phyloP scores from a whole-genome alignment of 2,888 invertebrate genomes.

The Phalera bucephala region DNA sequence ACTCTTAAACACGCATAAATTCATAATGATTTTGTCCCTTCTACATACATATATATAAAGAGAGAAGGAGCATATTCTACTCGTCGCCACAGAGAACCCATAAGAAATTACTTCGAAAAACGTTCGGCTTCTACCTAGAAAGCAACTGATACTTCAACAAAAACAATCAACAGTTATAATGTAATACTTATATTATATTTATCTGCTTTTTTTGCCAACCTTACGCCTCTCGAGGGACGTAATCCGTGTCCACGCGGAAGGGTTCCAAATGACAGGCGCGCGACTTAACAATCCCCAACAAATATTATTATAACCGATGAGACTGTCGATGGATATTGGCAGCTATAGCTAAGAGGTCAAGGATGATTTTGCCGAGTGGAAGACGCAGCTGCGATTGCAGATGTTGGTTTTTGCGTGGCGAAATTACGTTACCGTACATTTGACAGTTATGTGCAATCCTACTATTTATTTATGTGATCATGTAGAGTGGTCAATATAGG shows the following conservation, averaged over 20 bases:
- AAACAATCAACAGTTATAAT: conserved; percentile 36
- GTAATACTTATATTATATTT: conserved; percentile 27
- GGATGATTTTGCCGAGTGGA: conserved; percentile 4
- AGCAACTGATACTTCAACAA: no score
- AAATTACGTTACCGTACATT: conserved; percentile 22
- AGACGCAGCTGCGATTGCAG: conserved; percentile 38
- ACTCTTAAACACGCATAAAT: no score
- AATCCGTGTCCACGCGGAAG: conserved; percentile 68
- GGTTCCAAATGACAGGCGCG: conserved; percentile 72
- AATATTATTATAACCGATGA: conserved; percentile 39
- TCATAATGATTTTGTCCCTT: no score
- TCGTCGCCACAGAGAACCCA: no score
- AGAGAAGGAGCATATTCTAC: no score
- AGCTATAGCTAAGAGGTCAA: fast-evolving
- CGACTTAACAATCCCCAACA: conserved; percentile 29
- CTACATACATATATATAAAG: no score
- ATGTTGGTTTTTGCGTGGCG: conserved; percentile 23
- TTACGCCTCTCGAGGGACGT: conserved; percentile 42
- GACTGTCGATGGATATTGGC: conserved; percentile 3
- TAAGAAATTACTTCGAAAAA: no score
- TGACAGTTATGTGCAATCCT: conserved; percentile 43
- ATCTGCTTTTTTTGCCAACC: conserved; percentile 39
- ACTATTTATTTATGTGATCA: conserved; percentile 53
- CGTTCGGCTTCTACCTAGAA: no score
- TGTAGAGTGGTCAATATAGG: no score